Evolutionary conservation across 2,888 invertebrate genomes (phyloP), one percentile per base, ranked within the genome.

Genomic region (Steinernema carpocapsae): DNA sequence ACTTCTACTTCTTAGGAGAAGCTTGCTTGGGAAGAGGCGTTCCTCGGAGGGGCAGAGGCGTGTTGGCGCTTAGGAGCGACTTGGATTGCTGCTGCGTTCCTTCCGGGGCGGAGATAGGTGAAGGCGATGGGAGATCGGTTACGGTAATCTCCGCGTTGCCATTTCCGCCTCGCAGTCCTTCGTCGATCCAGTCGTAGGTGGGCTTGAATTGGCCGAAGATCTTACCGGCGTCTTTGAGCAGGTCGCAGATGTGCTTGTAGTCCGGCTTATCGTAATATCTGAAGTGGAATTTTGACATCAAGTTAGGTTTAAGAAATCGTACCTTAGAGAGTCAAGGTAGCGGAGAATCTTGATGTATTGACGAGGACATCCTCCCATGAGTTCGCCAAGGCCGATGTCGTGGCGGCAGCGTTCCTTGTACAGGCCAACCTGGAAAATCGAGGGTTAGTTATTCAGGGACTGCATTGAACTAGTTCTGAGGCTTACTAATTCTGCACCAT

Each of bases 291-390:
- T 19, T 74, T 43, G n/a, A 71, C 43, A 32, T 72, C 72, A 14
- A 72, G 43, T 17, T 72, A 42, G 14, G 43, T 7, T 22, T 77
- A 56, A 73, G 77, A 22, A 77, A 59, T 32, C 37, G 3, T 37
- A 37, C 72, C 72, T 46, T 17, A 77, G 75, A 46, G 29, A 46
- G 75, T 82, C 79, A 32, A 79, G 72, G 73, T 77, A 78, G 22
- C 72, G 37, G 32, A 81, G 64, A 29, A 77, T 74, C 45, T 82
- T 77, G 22, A 83, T 71, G 70, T 81, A 78, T 71, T 84, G 78
- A 71, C 80, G 80, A 14, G 84, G 84, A 72, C 83, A 84, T 19
- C 83, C 82, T 32, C 80, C 80, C 26, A 83, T 76, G 22, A 84
- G 77, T 46, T 81, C 79, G 7, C 64, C 71, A 24, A 77, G 70